Percentiles rank a stretch among this genome's conserved stretches.
Conservation (phyloP, 64 coral and sea anemone genomes). For the Porites australiensis region DNA sequence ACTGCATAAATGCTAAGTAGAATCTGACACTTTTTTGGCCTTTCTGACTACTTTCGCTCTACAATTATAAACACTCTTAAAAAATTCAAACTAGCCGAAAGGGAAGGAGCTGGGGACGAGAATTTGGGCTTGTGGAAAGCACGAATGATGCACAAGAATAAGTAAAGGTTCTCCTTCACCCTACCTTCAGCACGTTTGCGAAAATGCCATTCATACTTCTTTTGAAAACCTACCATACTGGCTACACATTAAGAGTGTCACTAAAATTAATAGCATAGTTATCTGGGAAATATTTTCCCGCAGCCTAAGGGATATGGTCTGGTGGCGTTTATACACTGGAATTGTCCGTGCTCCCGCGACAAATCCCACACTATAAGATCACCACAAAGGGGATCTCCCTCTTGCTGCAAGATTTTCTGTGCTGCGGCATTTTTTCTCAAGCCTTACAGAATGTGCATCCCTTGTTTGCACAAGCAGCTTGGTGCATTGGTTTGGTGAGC, state of each 20-base stretch:
- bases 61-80: too few species aligned
- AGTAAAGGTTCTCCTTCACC: too few species aligned
- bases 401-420: neutral
- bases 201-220: neutral
- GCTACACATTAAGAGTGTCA: too few species aligned
- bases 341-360: neutral
- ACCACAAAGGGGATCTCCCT: neutral
- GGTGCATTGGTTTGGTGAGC: neutral
- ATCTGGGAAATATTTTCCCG: neutral
- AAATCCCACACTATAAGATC: neutral
- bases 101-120: too few species aligned
- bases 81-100: too few species aligned
- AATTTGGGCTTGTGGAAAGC: too few species aligned
- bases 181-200: too few species aligned
- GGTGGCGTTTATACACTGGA: neutral
- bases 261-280: neutral
- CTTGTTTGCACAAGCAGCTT: neutral
- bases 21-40: too few species aligned
- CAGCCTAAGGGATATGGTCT: neutral
- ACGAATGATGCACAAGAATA: too few species aligned
- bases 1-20: too few species aligned
- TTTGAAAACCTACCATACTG: neutral
- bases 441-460: neutral
- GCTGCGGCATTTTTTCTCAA: neutral
- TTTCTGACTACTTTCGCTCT: too few species aligned